A percentile compares a stretch with the other conserved stretches of the same genome.
Evolutionary conservation across 2,113 vertebrate genomes (phyloP).

Genomic region (Sorex araneus): DNA sequence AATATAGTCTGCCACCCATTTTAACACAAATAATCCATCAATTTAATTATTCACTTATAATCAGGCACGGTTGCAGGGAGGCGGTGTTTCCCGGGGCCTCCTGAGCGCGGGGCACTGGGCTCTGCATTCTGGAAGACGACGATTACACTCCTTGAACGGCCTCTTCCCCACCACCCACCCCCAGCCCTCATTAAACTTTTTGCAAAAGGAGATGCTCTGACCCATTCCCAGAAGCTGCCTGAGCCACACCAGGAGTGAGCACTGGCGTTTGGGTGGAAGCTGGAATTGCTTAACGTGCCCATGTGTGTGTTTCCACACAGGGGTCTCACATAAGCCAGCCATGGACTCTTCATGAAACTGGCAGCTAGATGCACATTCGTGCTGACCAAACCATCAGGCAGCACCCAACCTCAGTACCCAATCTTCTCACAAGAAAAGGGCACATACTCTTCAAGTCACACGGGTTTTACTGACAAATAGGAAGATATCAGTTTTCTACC

Average conservation of each 20-base stretch:
- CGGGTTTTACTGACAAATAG: background rate
- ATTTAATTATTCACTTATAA: conserved; percentile 51
- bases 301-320: too few relatives aligned
- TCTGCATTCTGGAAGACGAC: background rate
- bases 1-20: conserved; percentile 24
- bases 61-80: background rate
- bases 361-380: background rate
- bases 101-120: conserved; percentile 29
- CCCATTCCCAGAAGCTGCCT: background rate
- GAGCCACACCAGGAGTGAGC: background rate
- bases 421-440: background rate
- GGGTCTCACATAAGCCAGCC: too few relatives aligned
- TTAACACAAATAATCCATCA: conserved; percentile 41
- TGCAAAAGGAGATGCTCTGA: background rate
- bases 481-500: conserved; percentile 17
- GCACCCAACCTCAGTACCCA: too few relatives aligned
- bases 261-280: background rate
- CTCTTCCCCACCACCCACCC: too few relatives aligned
- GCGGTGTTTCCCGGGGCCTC: conserved; percentile 9
- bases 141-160: too few relatives aligned
- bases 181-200: background rate
- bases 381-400: background rate
- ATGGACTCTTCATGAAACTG: background rate
- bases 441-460: background rate
- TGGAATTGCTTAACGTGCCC: background rate